Base-by-base conservation (phyloP, 2,888 invertebrate species). In the Phoenoteleia sp. region DNA sequence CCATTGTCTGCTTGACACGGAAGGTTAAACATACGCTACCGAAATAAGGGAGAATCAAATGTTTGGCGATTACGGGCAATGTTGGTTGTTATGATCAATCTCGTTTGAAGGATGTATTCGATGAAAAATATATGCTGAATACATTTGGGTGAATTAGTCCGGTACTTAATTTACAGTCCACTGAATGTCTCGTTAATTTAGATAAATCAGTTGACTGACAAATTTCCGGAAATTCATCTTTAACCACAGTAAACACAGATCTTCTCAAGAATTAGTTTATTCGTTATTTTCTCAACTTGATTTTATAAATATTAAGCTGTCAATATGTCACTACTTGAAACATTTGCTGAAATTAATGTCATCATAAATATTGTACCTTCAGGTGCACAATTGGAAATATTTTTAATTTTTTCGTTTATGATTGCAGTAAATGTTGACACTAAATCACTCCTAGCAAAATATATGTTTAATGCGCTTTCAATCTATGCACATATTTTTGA, bases 401-500 rank as follows among this genome's bases (percentile, higher is more conserved):
- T 71, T 23, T 29, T 71, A 58, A 17, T 56, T 60, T 60, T 60
- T 60, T 36, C 25, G 49, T 39, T 64, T 42, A 39, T 25, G 5
- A 56, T 54, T 39, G 23, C 49, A 54, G 42, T 54, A 42, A 58
- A 66, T 45, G 33, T 42, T 77, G 45, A 67, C 58, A 45, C 33
- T 77, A 33, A 62, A 77, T 77, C 67, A 64, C 7, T 64, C 17
- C 21, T 45, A 49, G 71, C 33, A 62, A 71, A 79, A 64, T 62
- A 69, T 71, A 69, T 49, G 27, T 64, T 75, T 60, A 79, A 79
- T 79, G 25, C 11, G 19, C 52, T 54, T 72, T 64, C 56, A 71
- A 80, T 80, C 71, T 80, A 80, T 80, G 79, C 56, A 80, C 79
- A 80, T 80, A 80, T 45, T 80, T 80, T 80, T 71, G 71, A 80